phyloP scores from a whole-genome alignment of 2,888 invertebrate genomes.

The Philaethria dido region DNA sequence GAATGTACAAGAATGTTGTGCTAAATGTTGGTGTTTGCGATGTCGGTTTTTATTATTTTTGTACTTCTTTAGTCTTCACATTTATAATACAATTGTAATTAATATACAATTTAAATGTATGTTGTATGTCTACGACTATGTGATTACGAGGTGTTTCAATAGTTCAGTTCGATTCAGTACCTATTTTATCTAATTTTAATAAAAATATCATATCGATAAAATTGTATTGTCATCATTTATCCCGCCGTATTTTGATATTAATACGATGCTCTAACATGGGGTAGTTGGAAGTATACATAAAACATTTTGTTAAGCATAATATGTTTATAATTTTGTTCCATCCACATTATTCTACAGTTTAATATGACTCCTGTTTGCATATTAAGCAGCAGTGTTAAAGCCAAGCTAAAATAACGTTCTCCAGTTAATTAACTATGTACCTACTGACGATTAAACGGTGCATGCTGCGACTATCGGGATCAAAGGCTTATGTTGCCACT shows the following conservation, averaged over 20 bases:
- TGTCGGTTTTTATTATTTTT: slow-evolving; percentile 9
- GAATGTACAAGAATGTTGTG: slow-evolving; percentile 52
- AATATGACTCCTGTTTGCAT: slow-evolving; percentile 39
- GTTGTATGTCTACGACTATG: neutral
- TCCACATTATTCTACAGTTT: slow-evolving; percentile 28
- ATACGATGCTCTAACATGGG: too few relatives aligned
- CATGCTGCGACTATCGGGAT: slow-evolving; percentile 41
- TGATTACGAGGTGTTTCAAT: neutral
- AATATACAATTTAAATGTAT: too few relatives aligned
- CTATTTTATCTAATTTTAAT: too few relatives aligned
- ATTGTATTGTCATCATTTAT: neutral
- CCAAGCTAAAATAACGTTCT: slow-evolving; percentile 38
- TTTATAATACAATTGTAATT: neutral
- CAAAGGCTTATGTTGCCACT: slow-evolving; percentile 39
- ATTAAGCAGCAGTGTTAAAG: slow-evolving; percentile 39
- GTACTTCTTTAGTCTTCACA: neutral
- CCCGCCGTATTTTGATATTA: neutral
- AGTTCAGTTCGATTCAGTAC: neutral
- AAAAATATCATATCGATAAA: neutral
- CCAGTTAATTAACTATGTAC: slow-evolving; percentile 41
- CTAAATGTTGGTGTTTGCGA: slow-evolving; percentile 48
- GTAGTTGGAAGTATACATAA: neutral
- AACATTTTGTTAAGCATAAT: neutral
- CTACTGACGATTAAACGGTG: slow-evolving; percentile 40
- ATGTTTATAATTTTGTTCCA: slow-evolving; percentile 18